Evolutionary conservation across 2,888 invertebrate genomes (phyloP), one percentile per base, ranked within the genome.

Genomic region (Sicus ferrugineus): DNA sequence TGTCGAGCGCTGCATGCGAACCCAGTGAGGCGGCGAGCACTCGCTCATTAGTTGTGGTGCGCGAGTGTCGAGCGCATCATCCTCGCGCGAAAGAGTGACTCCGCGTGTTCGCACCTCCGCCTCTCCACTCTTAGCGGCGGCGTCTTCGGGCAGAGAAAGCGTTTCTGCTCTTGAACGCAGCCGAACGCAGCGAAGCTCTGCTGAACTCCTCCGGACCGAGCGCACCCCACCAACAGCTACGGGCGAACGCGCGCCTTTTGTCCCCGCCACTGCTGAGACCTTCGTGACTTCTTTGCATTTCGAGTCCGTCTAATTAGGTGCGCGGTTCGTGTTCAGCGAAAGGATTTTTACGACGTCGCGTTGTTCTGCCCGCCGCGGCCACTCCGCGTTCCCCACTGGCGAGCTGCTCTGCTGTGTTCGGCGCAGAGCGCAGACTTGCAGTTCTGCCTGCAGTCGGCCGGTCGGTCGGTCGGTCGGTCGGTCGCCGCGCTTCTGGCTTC

Each of bases 281-380:
- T 80, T 81, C 80, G 80, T 80, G 80, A 81, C 81, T 80, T 72
- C 79, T 81, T 81, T 81, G 77, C 81, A 81, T 80, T 61, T 59
- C 52, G 59, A 68, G 59, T 61, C 68, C 61, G 61, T 68, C 68
- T 68, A 68, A 68, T 68, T 68, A 68, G 68, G 62, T 5, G 62
- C 62, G 46, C 19, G 67, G 58, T 23, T 59, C 67, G 48, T 59
- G 67, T 34, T 67, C 58, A 59, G 67, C 67, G 31, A 59, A 38
- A 59, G 67, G 59, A 67, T 42, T 31, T 56, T 30, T 30, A 50
- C 38, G 56, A 38, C 28, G 50, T 38, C 38, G 28, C 54, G 66
- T 16, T 21, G 54, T 14, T 59, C 64, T 23, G 42, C 42, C 42
- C 38, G 6, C 16, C 54, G 62, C 14, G 16, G 28, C 52, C 28